Base-by-base conservation (phyloP, 2,113 vertebrate species). In the Chlorodrepanis virens region DNA sequence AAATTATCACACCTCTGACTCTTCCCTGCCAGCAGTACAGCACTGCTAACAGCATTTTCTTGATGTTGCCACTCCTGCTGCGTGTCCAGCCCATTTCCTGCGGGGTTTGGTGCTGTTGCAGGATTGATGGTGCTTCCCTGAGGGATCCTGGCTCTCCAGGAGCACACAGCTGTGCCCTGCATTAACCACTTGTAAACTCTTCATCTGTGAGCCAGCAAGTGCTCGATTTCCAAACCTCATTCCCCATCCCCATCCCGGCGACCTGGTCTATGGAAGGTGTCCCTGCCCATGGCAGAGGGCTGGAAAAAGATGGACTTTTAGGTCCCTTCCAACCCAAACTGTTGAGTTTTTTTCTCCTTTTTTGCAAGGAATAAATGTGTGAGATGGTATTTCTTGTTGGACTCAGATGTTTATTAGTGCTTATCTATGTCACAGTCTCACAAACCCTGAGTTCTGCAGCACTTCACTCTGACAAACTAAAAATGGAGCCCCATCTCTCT, bases 1-100 rank as follows among this genome's bases (percentile, higher is more conserved):
- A 90, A 92, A 75, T 94, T 47, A 71, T 82, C 64, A 31, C 69
- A 24, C 45, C 47, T 92, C 68, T 79, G 70, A 18, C 71, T 80
- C 87, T 56, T 77, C 67, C 83, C 44, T 93, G 35, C 69, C 72
- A 63, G 86, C 24, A n/a, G 3, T 5, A 37, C 2, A 42, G 59
- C 24, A 1, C 37, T 19, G 42, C 42, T 57, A 59, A 52, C 19
- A 42, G 72, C 47, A 12, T 92, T 93, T 93, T 47, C 87, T 91
- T 63, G 33, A 27, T 70, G 64, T 40, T 71, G 76, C 72, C 74
- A 1, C 63, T 65, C 67, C 80, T 83, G 76, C 86, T 74, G 54
- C 0, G 12, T 42, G 63, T 29, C 72, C 88, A 90, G 71, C 71
- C 78, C 6, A 1, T 57, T 92, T 90, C 63, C 83, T 25, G n/a